Evolutionary conservation across 2,113 vertebrate species (phyloP).

Genomic region (Ursus arctos): DNA sequence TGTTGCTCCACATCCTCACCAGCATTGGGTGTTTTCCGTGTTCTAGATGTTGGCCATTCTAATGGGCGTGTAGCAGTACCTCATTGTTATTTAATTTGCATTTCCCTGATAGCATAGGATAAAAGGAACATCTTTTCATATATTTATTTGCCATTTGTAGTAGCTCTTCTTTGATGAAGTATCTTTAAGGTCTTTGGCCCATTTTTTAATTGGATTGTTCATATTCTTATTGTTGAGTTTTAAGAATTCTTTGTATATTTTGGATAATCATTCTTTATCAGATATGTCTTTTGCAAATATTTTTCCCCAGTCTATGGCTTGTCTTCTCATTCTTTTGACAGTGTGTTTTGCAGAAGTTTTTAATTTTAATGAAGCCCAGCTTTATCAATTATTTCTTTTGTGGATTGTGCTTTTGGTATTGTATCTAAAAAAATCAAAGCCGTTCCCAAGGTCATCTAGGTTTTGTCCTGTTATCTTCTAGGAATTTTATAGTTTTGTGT

Average conservation of each 20-base stretch:
- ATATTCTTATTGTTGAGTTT: slow-evolving; percentile 39
- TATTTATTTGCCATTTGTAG: not conserved
- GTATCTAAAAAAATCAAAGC: not conserved
- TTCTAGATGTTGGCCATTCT: not conserved
- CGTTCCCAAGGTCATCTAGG: slow-evolving; percentile 16
- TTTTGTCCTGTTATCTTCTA: not conserved
- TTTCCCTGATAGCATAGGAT: not conserved
- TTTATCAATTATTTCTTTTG: slow-evolving; percentile 61
- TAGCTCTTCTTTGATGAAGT: not conserved
- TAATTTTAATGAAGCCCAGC: slow-evolving; percentile 57
- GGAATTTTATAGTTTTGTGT: not conserved
- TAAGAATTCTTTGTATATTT: slow-evolving; percentile 56
- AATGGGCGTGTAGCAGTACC: not conserved
- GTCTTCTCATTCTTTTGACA: slow-evolving; percentile 16
- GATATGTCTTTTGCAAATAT: slow-evolving; percentile 39
- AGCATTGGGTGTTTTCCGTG: not conserved
- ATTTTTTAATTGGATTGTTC: slow-evolving; percentile 36
- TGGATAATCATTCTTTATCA: slow-evolving; percentile 4
- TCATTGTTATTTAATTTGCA: not conserved
- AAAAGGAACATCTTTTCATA: not conserved
- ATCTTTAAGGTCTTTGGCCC: not conserved
- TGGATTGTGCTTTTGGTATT: not conserved
- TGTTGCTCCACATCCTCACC: not conserved
- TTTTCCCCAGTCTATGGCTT: slow-evolving; percentile 2
- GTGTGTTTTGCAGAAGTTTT: slow-evolving; percentile 24